These are phyloP conservation scores for Tineola bisselliella DNA, from an alignment of 2,888 invertebrate species.

Conservation along the genomic window DNA sequence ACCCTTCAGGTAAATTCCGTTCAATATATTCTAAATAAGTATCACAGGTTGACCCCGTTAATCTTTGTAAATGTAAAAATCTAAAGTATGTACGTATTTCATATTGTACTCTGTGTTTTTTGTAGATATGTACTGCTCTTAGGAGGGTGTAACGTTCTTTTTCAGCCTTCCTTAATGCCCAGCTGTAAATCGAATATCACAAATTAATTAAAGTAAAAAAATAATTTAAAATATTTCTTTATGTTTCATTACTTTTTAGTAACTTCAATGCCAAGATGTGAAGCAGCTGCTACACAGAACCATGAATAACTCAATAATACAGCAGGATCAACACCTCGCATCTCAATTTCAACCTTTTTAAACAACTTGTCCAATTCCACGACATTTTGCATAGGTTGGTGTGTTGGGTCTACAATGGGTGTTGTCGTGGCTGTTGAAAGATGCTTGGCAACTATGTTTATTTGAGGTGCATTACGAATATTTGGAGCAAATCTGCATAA, in stretches of 20 bases:
- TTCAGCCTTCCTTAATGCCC: conserved; percentile 75
- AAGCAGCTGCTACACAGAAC: conserved; percentile 84
- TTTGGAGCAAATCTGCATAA: conserved; percentile 29
- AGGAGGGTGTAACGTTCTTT: conserved; percentile 84
- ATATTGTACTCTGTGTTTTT: conserved; percentile 95
- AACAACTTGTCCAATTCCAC: conserved; percentile 79
- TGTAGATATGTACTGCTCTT: conserved; percentile 88
- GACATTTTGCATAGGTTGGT: conserved; percentile 24
- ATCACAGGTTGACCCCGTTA: conserved; percentile 96
- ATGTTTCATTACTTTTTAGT: conserved; percentile 68
- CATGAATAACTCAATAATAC: conserved; percentile 89
- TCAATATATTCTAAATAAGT: conserved; percentile 96
- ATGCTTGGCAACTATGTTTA: conserved; percentile 23
- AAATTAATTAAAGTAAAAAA: neutral
- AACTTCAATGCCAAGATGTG: conserved; percentile 80
- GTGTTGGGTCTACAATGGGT: conserved; percentile 27
- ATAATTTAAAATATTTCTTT: conserved; percentile 13
- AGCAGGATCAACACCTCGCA: conserved; percentile 86
- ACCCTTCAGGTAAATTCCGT: conserved; percentile 96
- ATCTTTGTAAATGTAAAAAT: conserved; percentile 80
- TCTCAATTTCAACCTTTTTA: conserved; percentile 84
- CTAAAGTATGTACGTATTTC: conserved; percentile 93
- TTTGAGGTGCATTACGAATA: conserved; percentile 5
- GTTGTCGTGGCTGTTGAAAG: conserved; percentile 28
- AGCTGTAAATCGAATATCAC: conserved; percentile 64